A percentile compares a stretch with the other conserved stretches of the same genome.
Evolutionary conservation across 2,113 vertebrate genomes (phyloP).

Genomic region (Romanogobio albipinnatus): DNA sequence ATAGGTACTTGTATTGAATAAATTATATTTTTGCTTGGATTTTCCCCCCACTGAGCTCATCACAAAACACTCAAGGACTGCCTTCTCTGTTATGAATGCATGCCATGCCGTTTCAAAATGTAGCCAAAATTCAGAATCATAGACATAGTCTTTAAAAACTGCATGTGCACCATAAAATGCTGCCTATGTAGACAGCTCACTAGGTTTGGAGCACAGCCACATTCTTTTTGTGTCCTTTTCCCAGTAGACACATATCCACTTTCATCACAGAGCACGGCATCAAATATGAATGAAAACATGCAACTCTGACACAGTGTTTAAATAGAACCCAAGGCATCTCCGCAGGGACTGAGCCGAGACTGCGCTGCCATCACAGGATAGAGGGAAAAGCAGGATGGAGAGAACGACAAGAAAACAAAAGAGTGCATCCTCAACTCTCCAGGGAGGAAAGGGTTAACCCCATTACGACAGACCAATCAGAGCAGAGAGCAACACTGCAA

Average conservation of each 20-base stretch:
- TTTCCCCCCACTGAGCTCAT: background rate
- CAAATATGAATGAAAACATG: slow-evolving; percentile 22
- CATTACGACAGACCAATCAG: slow-evolving; percentile 96
- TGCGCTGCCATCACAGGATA: slow-evolving; percentile 55
- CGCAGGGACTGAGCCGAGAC: slow-evolving; percentile 15
- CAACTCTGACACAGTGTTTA: slow-evolving; percentile 21
- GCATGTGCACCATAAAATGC: background rate
- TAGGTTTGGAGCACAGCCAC: background rate
- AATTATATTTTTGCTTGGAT: background rate
- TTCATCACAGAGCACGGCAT: slow-evolving; percentile 20
- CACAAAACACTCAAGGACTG: background rate
- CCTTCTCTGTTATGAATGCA: background rate
- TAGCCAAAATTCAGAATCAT: background rate
- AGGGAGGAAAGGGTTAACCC: slow-evolving; percentile 86
- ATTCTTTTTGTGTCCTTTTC: slow-evolving; percentile 25
- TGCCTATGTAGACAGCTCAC: background rate
- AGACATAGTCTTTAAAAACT: background rate
- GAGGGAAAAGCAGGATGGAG: slow-evolving; percentile 49
- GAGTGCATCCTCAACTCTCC: slow-evolving; percentile 65
- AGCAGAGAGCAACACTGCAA: slow-evolving; percentile 94
- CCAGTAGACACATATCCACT: slow-evolving; percentile 41
- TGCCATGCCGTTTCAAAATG: background rate
- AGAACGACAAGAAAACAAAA: slow-evolving; percentile 58
- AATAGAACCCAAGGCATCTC: slow-evolving; percentile 7
- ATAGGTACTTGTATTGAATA: background rate